A percentile compares a stretch with the other conserved stretches of the same genome.
phyloP scores from a whole-genome alignment of 2,113 vertebrate species.

The Cyprinodon brontotheroides region DNA sequence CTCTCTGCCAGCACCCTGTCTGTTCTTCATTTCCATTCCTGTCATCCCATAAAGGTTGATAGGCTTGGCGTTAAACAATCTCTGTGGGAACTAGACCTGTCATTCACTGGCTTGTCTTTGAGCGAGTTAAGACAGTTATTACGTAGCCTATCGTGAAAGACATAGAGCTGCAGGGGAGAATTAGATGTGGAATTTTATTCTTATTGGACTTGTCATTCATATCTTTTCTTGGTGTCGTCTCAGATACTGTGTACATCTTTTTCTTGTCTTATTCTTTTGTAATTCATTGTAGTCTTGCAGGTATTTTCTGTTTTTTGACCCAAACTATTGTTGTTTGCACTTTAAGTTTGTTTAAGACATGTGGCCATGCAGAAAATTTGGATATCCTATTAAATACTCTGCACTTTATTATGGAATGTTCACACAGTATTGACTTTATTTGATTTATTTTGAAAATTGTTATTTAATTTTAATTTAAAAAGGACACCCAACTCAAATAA shows the following conservation, averaged over 20 bases:
- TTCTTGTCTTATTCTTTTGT: constrained; percentile 1
- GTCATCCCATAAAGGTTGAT: constrained; percentile 31
- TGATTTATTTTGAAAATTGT: too few relatives aligned
- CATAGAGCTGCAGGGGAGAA: constrained; percentile 10
- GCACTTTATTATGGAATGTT: too few relatives aligned
- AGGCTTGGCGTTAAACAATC: not conserved
- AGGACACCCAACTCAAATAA: too few relatives aligned
- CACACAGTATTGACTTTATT: too few relatives aligned
- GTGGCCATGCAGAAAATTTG: too few relatives aligned
- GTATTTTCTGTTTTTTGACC: not conserved
- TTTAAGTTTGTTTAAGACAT: not conserved
- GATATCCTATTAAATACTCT: too few relatives aligned
- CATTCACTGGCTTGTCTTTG: constrained; percentile 26
- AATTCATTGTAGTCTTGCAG: constrained; percentile 8
- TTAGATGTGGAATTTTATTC: constrained; percentile 5
- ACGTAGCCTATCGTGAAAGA: constrained; percentile 9
- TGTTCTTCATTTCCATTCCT: constrained; percentile 19
- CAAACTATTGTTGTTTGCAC: constrained; percentile 13
- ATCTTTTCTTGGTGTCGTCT: not conserved
- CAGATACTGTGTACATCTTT: constrained; percentile 19
- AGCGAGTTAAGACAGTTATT: constrained; percentile 25
- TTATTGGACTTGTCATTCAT: not conserved
- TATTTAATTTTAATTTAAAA: too few relatives aligned
- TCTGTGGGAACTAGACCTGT: constrained; percentile 29
- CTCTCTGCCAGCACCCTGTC: constrained; percentile 31